A percentile compares a stretch with the other conserved stretches of the same genome.
These are phyloP conservation scores for Platycnemis pennipes DNA, from an alignment of 2,888 invertebrate species.

Conservation along the genomic window DNA sequence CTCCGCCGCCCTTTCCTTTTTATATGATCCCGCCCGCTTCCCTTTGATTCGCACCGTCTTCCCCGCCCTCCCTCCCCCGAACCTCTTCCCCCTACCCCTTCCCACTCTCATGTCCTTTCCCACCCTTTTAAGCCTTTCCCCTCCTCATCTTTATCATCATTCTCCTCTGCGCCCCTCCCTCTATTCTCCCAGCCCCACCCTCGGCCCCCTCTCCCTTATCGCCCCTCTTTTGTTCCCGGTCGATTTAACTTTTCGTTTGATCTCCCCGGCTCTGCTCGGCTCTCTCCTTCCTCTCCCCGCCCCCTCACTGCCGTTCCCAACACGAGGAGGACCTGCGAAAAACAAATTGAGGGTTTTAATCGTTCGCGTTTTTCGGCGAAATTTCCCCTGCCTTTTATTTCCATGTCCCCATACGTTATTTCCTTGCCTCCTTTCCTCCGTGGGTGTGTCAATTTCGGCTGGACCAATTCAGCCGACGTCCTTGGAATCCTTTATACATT, in stretches of 20 bases:
- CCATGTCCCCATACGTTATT: not conserved
- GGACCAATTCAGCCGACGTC: slow-evolving; percentile 11
- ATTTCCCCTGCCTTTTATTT: not conserved
- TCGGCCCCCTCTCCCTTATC: slow-evolving; percentile 24
- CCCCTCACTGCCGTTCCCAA: not conserved
- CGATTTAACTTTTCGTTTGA: slow-evolving; percentile 39
- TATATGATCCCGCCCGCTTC: slow-evolving; percentile 4
- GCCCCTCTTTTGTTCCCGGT: slow-evolving; percentile 29
- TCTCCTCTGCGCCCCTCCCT: not conserved
- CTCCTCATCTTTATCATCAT: slow-evolving; percentile 28
- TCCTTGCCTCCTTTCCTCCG: not conserved
- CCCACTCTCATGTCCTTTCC: not conserved
- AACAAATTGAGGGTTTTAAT: slow-evolving; percentile 39
- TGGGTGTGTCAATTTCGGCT: slow-evolving; percentile 14
- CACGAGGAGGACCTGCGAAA: not conserved
- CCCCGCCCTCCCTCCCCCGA: not conserved
- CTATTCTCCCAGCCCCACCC: not conserved
- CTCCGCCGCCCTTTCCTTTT: not conserved
- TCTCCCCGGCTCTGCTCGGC: not conserved
- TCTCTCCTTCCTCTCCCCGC: no score
- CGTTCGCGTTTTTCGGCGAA: slow-evolving; percentile 39
- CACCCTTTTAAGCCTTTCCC: not conserved
- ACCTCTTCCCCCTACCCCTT: not conserved
- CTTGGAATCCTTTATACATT: slow-evolving; percentile 13
- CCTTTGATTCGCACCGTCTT: slow-evolving; percentile 42